A percentile compares a stretch with the other conserved stretches of the same genome.
Conservation (phyloP, 37 sponge, comb jelly and placozoan genomes). For the Beroe forskalii region DNA sequence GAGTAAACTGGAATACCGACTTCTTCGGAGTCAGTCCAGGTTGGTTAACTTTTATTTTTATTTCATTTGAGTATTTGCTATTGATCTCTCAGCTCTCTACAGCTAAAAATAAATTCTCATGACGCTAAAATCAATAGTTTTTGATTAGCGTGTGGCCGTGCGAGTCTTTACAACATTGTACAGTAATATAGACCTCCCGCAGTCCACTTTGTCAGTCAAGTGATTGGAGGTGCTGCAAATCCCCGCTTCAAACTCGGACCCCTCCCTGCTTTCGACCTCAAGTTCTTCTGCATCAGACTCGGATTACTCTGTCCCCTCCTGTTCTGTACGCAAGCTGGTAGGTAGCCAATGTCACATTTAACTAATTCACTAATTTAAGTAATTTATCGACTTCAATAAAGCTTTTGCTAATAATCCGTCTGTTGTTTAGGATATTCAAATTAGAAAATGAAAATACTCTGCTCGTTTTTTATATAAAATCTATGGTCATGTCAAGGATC, state of each 20-base stretch:
- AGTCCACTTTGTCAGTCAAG: background rate
- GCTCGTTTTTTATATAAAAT: too few species aligned
- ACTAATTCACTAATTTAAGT: too few species aligned
- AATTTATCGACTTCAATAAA: too few species aligned
- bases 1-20: background rate
- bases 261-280: background rate
- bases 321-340: background rate
- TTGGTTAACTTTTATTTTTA: background rate
- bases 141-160: background rate
- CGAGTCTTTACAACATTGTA: background rate
- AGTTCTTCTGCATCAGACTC: conserved; percentile 13
- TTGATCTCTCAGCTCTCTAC: too few species aligned
- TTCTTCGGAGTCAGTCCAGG: conserved; percentile 25
- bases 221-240: background rate
- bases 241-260: background rate
- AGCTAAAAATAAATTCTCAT: too few species aligned
- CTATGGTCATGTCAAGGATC: too few species aligned
- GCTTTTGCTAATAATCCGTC: too few species aligned
- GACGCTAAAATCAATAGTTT: too few species aligned
- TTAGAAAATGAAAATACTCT: too few species aligned
- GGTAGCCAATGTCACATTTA: too few species aligned
- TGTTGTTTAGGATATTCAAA: too few species aligned
- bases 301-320: background rate
- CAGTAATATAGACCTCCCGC: background rate
- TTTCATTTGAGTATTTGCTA: too few species aligned